Conservation (phyloP, 2,888 invertebrate genomes). For the Azorinus chamasolen region DNA sequence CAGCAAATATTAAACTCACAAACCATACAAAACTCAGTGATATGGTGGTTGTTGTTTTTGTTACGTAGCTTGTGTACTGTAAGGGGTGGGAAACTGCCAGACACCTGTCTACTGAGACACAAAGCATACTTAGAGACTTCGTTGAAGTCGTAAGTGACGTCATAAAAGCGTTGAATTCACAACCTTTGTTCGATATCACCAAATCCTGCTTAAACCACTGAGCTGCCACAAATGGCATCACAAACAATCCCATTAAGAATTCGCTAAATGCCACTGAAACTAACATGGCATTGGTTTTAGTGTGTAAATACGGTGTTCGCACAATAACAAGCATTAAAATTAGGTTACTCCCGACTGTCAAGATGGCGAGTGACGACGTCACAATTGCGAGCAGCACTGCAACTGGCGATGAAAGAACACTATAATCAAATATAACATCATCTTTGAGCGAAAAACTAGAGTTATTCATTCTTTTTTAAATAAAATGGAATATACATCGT, state of each 20-base stretch:
- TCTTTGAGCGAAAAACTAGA: no score
- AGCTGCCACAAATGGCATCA: conserved; percentile 65
- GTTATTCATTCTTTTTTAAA: neutral
- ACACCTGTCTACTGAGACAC: conserved; percentile 73
- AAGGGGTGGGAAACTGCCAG: conserved; percentile 73
- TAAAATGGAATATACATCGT: no score
- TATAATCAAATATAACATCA: neutral
- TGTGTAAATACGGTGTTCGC: conserved; percentile 67
- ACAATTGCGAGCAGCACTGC: conserved; percentile 45
- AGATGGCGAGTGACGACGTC: conserved; percentile 43
- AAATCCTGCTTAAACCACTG: conserved; percentile 34
- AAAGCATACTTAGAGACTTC: conserved; percentile 66
- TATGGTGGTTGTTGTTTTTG: conserved; percentile 43
- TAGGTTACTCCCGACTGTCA: conserved; percentile 51
- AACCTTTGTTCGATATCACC: conserved; percentile 45
- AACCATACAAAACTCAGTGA: conserved; percentile 66
- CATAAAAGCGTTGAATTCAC: conserved; percentile 51
- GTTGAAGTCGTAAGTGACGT: conserved; percentile 44
- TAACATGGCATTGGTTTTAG: conserved; percentile 73
- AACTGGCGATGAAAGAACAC: conserved; percentile 1
- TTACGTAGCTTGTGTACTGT: conserved; percentile 70
- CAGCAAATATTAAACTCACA: conserved; percentile 57
- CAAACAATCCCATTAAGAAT: conserved; percentile 63
- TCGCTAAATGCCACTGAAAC: conserved; percentile 70
- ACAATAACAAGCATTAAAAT: conserved; percentile 64